Conservation (phyloP, 2,888 invertebrate species). For the Orthosia gothica region DNA sequence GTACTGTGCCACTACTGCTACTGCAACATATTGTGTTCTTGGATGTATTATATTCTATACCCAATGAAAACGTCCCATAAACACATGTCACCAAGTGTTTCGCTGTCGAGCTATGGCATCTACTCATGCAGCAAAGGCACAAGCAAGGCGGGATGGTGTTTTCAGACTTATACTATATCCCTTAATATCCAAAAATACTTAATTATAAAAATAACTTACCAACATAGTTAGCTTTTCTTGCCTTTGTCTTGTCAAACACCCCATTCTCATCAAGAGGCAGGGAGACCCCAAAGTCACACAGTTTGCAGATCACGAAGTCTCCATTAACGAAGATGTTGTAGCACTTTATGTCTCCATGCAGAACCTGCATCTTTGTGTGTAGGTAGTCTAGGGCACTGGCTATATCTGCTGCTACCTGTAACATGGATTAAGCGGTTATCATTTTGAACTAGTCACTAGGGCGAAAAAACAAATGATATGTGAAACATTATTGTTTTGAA, state of each 20-base stretch:
- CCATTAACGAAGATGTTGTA: slow-evolving; percentile 95
- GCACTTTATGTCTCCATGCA: slow-evolving; percentile 97
- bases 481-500: too few relatives aligned
- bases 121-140: too few relatives aligned
- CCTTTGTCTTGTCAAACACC: slow-evolving; percentile 89
- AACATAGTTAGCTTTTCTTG: slow-evolving; percentile 91
- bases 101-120: too few relatives aligned
- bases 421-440: background rate
- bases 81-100: too few relatives aligned
- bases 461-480: too few relatives aligned
- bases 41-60: too few relatives aligned
- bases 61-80: too few relatives aligned
- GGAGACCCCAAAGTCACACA: slow-evolving; percentile 97
- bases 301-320: slow-evolving; percentile 94
- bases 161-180: too few relatives aligned
- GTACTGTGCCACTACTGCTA: too few relatives aligned
- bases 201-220: slow-evolving; percentile 78
- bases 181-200: background rate
- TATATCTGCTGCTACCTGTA: slow-evolving; percentile 92
- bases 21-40: too few relatives aligned
- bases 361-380: slow-evolving; percentile 93
- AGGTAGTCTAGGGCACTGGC: slow-evolving; percentile 94
- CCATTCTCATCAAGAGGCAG: slow-evolving; percentile 93
- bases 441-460: too few relatives aligned
- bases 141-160: too few relatives aligned